Conservation (phyloP, 2,113 vertebrate species). For the Brachyistius frenatus region DNA sequence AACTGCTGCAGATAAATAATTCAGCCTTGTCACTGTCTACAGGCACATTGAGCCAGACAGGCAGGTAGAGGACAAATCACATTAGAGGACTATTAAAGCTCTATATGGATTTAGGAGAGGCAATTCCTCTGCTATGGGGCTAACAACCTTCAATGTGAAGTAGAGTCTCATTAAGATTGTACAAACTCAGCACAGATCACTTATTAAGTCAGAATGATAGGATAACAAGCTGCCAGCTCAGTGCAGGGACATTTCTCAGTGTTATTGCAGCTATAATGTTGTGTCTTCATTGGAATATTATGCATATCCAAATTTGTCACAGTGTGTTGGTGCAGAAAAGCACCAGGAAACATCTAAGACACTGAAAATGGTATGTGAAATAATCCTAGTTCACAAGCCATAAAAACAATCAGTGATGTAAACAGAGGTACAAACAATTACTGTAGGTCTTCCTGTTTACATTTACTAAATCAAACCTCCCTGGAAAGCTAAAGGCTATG, state of each 20-base stretch:
- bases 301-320: conserved; percentile 27
- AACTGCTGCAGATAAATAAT: conserved; percentile 77
- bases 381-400: conserved; percentile 37
- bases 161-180: conserved; percentile 62
- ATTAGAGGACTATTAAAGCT: conserved; percentile 76
- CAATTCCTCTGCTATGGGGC: conserved; percentile 42
- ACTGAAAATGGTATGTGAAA: conserved; percentile 11
- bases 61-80: conserved; percentile 77
- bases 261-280: conserved; percentile 30
- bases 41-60: conserved; percentile 65
- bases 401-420: conserved; percentile 36
- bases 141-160: conserved; percentile 63
- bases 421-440: conserved; percentile 39
- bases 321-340: conserved; percentile 12
- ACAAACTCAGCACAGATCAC: conserved; percentile 63
- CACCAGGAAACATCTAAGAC: not conserved
- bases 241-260: conserved; percentile 25
- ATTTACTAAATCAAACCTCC: conserved; percentile 29
- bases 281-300: conserved; percentile 11
- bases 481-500: not conserved
- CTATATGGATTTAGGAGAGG: conserved; percentile 56
- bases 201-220: conserved; percentile 51
- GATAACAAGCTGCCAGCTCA: conserved; percentile 49
- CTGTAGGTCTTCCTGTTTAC: conserved; percentile 12
- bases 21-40: conserved; percentile 74